Percentiles rank a stretch among this genome's conserved stretches.
phyloP scores from a whole-genome alignment of 2,797 vertebrate genomes.

The Apogon hyalosoma region DNA sequence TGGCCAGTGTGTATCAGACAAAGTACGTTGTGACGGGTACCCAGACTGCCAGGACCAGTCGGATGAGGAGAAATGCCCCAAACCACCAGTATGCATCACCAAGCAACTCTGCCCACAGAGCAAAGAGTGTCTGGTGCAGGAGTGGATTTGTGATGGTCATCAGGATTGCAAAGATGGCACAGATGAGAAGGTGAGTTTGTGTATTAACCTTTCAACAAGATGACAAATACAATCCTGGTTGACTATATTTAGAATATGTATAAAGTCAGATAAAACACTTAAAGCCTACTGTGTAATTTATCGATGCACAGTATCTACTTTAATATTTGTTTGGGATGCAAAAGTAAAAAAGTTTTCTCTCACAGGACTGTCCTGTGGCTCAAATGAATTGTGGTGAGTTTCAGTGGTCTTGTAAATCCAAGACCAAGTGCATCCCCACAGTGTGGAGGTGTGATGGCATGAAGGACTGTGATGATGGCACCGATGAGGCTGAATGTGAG shows the following conservation, averaged over 20 bases:
- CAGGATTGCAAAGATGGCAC: constrained; percentile 89
- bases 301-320: background rate
- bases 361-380: constrained; percentile 80
- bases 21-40: constrained; percentile 88
- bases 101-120: constrained; percentile 83
- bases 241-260: background rate
- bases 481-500: constrained; percentile 90
- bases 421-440: constrained; percentile 83
- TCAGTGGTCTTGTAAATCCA: constrained; percentile 86
- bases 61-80: constrained; percentile 87
- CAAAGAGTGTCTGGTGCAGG: constrained; percentile 87
- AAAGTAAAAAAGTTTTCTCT: background rate
- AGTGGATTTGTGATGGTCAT: constrained; percentile 91
- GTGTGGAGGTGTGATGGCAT: constrained; percentile 89
- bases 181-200: constrained; percentile 87
- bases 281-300: too few species aligned
- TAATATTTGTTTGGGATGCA: background rate
- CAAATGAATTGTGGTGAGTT: constrained; percentile 71
- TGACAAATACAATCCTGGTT: too few species aligned
- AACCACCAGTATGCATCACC: constrained; percentile 74
- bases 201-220: too few species aligned
- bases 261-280: too few species aligned
- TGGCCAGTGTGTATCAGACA: constrained; percentile 86
- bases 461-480: constrained; percentile 88
- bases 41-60: constrained; percentile 89